Percentiles rank a stretch among this genome's conserved stretches.
Evolutionary conservation across 92 coral and sea anemone species (phyloP).

Genomic region (Chrysogorgia sp.): DNA sequence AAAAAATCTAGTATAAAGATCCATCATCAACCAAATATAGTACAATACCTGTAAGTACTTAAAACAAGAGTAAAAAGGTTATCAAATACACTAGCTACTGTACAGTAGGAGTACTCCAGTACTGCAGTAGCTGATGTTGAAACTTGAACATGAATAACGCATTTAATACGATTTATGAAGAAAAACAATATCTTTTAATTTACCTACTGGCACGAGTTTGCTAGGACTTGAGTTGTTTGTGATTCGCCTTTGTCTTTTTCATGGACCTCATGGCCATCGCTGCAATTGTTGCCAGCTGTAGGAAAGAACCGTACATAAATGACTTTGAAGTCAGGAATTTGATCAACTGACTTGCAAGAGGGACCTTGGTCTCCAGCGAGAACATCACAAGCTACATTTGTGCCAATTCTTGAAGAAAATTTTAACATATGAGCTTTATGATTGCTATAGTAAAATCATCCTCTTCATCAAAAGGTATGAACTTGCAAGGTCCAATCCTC

Average conservation of each 20-base stretch:
- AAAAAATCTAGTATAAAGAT: too few species aligned
- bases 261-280: background rate
- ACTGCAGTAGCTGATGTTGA: too few species aligned
- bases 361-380: conserved; percentile 10
- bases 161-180: too few species aligned
- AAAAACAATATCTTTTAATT: too few species aligned
- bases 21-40: too few species aligned
- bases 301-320: background rate
- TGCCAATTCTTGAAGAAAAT: background rate
- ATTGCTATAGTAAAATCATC: background rate
- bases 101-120: too few species aligned
- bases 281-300: too few species aligned
- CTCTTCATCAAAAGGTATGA: background rate
- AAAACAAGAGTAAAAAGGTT: too few species aligned
- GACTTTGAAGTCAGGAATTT: conserved; percentile 2
- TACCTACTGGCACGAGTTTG: too few species aligned
- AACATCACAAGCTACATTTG: background rate
- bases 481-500: background rate
- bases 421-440: background rate
- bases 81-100: too few species aligned
- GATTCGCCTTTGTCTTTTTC: background rate
- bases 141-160: too few species aligned
- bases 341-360: background rate
- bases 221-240: background rate
- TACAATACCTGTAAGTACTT: too few species aligned